Base-by-base conservation (phyloP, 2,888 invertebrate genomes). In the Alloplasta piceator region DNA sequence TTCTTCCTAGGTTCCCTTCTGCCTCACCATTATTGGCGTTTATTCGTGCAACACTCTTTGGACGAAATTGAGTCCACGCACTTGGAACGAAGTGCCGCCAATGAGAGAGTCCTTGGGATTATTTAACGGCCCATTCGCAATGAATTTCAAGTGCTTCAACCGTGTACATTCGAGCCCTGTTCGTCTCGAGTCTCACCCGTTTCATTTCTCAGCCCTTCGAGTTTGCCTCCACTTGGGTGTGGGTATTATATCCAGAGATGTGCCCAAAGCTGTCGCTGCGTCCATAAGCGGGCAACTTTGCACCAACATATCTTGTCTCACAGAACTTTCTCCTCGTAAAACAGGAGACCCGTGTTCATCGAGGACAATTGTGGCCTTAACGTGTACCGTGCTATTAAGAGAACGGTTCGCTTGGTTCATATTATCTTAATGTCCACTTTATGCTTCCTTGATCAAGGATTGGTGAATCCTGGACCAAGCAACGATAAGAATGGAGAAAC, bases 61-160 rank as follows among this genome's bases (percentile, higher is more conserved):
- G 16, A 5, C 66, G 66, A 66, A 78, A 78, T 71, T 66, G 58
- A 71, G 71, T 72, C 64, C 70, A 7, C 77, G 39, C 26, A 26
- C 26, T 56, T 77, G 43, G 52, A 66, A 58, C 43, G 48, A 26
- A 26, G 26, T 26, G 26, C 26, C 6, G 38, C 41, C 56, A 56
- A 58, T 43, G 26, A 70, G 52, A 56, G 76, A 50, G 64, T 70
- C 55, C 60, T 71, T 77, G 60, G 26, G 71, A 55, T 39, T 67
- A 39, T 56, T 67, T 80, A 67, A 61, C 63, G 66, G 56, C 43
- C 66, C 71, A 60, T 70, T 75, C 61, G 60, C 78, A 78, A 78
- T 78, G 78, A 78, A 78, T 78, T 78, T 67, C n/a, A 73, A 78
- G 73, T 72, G 78, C 78, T 78, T 78, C 78, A 26, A 60, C n/a